Base-by-base conservation (phyloP, 2,888 invertebrate genomes). In the Eurois occulta region DNA sequence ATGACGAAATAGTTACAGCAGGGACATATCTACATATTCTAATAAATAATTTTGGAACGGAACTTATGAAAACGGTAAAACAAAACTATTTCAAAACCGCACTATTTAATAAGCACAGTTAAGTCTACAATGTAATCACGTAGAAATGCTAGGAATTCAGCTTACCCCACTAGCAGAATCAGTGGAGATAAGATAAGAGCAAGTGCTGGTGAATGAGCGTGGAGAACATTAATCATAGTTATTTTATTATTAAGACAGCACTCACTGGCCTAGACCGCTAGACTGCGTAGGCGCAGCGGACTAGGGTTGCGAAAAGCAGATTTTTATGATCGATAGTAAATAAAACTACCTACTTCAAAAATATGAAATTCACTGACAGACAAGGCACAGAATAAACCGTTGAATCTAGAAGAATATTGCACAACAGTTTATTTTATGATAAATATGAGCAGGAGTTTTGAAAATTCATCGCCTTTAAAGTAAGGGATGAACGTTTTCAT, bases 211-310 rank as follows among this genome's bases (percentile, higher is more conserved):
- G 84, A 86, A 86, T 83, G 84, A 86, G 65, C 85, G 84, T 74
- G 68, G 73, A 75, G 74, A 64, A 80, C 78, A 84, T 89, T 80
- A 86, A 88, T 88, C 88, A 87, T 88, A 89, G 88, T 86, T 87
- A 88, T 88, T 88, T 89, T 86, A 80, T 82, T 86, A 87, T 88
- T 83, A 83, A 84, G 85, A 87, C 85, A 76, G 73, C 80, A 78
- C 77, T 86, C 80, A 67, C 78, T 82, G 77, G 82, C 86, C 89
- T 87, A 88, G 88, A 81, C 86, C 81, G 82, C 72, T 80, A 68
- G 66, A 7, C 55, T 80, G 89, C 83, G 88, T 88, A 75, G 88
- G 88, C 81, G 88, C 78, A 73, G 48, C 11, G 35, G 5, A 28
- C 16, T 77, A 86, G 88, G 88, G 88, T 52, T 86, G 82, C 16